Percentiles rank a stretch among this genome's conserved stretches.
Evolutionary conservation across 2,888 invertebrate genomes (phyloP).

Genomic region (Himalopsyche kuldschensis): DNA sequence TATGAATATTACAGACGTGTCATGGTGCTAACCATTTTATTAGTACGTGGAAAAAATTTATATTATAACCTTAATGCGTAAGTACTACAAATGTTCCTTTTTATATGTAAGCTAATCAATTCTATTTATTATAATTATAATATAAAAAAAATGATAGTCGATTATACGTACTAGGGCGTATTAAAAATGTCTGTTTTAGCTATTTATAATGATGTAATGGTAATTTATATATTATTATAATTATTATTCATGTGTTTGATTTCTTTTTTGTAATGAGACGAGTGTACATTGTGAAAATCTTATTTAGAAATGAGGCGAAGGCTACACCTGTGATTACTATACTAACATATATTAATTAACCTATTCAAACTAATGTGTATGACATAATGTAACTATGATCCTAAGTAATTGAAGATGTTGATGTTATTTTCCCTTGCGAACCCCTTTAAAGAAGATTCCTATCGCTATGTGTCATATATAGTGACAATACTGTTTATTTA

Average conservation of each 20-base stretch:
- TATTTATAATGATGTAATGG: constrained; percentile 32
- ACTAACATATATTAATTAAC: constrained; percentile 29
- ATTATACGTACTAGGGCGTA: constrained; percentile 37
- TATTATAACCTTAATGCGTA: constrained; percentile 25
- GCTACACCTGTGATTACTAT: constrained; percentile 40
- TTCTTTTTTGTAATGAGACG: constrained; percentile 27
- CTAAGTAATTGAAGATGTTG: constrained; percentile 27
- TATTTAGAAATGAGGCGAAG: constrained; percentile 28
- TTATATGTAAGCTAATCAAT: constrained; percentile 38
- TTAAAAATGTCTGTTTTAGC: constrained; percentile 37
- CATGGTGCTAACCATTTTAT: constrained; percentile 40
- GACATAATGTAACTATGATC: constrained; percentile 20
- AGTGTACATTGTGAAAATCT: constrained; percentile 32
- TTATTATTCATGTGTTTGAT: constrained; percentile 25
- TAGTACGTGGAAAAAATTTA: constrained; percentile 39
- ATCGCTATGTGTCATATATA: not conserved
- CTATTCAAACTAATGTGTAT: constrained; percentile 11
- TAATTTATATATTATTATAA: constrained; percentile 26
- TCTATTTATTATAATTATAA: constrained; percentile 21
- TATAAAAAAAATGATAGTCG: constrained; percentile 25
- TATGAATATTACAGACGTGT: constrained; percentile 39
- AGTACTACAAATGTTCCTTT: constrained; percentile 38
- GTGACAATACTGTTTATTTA: not conserved
- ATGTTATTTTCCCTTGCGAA: constrained; percentile 24
- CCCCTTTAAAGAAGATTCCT: not conserved